phyloP scores from a whole-genome alignment of 1,140 invertebrate genomes.

The Dinothrombium tinctorium region DNA sequence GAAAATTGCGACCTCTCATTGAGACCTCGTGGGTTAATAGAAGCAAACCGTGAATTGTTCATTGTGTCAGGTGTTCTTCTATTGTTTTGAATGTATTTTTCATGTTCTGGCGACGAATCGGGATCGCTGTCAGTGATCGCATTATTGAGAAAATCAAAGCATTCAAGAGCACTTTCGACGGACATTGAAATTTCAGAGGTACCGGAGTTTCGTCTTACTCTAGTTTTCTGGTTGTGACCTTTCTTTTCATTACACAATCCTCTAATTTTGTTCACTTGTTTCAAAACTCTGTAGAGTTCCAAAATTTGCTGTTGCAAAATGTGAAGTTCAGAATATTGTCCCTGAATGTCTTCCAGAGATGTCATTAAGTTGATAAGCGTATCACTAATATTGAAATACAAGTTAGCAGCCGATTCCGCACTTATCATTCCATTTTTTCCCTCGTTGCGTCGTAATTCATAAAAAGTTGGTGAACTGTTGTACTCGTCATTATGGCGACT shows the following conservation, averaged over 20 bases:
- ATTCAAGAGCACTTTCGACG: constrained; percentile 28
- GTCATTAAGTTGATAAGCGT: constrained; percentile 16
- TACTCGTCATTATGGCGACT: background rate
- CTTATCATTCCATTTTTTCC: background rate
- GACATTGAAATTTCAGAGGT: constrained; percentile 25
- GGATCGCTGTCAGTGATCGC: constrained; percentile 21
- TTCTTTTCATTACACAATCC: background rate
- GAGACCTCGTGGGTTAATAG: no score
- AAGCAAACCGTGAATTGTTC: no score
- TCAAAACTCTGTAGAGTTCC: constrained; percentile 21
- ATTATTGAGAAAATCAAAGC: constrained; percentile 29
- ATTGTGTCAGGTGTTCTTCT: background rate
- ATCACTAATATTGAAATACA: constrained; percentile 3
- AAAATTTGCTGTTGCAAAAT: constrained; percentile 22
- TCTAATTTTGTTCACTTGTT: constrained; percentile 16
- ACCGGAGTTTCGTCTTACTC: constrained; percentile 18
- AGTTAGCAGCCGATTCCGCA: background rate
- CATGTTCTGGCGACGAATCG: constrained; percentile 12
- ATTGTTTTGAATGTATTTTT: no score
- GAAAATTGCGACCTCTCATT: background rate
- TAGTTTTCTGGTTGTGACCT: constrained; percentile 10
- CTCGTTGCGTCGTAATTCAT: background rate
- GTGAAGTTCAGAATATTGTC: constrained; percentile 25
- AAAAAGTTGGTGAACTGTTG: background rate
- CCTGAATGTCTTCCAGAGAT: constrained; percentile 25